Evolutionary conservation across 2,888 invertebrate species (phyloP), one percentile per base, ranked within the genome.

Genomic region (Cheilosia urbana): DNA sequence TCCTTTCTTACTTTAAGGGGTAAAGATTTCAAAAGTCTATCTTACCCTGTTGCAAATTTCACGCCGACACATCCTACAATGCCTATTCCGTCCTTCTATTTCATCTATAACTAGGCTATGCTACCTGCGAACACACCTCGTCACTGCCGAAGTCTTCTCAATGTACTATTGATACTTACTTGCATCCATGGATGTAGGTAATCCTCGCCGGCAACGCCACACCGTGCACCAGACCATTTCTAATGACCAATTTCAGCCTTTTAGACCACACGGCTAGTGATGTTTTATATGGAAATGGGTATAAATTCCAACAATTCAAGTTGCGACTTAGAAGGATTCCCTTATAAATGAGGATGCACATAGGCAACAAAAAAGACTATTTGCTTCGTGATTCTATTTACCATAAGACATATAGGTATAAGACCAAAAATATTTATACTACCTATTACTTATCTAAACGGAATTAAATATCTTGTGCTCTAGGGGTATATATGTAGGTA

Each of bases 391-490:
- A 69, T 75, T 79, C 79, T 75, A 65, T 69, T 84, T 84, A 84
- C 69, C 83, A 84, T 84, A 84, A 84, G 63, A 63, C 68, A 63
- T 63, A 37, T 13, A 37, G 17, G 4, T n/a, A 30, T 30, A 30
- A 30, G 65, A 75, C 75, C 65, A 76, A 80, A 80, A 76, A 24
- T 60, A 63, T 65, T 76, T 73, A 17, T 85, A 68, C 85, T 81
- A 80, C 62, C 85, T 76, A 80, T 81, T 76, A 72, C 81, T 76
- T 85, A 76, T 85, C 81, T 76, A 81, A 81, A 81, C 80, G 80
- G 84, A 85, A 85, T 85, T 85, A 85, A 85, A 85, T 80, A 71
- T 66, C 80, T 76, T 45, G 55, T 79, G 37, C 45, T 47, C 69
- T 71, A 76, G 72, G 76, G 76, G 13, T 37, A 37, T 37, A 37